Evolutionary conservation across 2,888 invertebrate genomes (phyloP), one percentile per base, ranked within the genome.

Genomic region (Microctonus aethiopoides): DNA sequence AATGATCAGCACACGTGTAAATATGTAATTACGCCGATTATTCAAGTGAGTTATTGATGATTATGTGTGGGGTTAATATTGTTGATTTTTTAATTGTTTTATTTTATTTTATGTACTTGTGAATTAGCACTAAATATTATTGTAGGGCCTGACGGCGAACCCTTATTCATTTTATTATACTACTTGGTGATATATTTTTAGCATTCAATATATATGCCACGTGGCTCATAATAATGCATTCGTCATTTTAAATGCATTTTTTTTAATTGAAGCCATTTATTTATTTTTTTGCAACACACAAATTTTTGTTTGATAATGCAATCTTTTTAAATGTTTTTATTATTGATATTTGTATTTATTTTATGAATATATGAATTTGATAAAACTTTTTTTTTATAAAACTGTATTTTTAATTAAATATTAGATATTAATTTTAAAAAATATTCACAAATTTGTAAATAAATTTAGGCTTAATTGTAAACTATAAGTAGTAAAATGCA

Each of bases 91-190:
- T 29, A 59, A 59, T 10, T 29, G 20, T 20, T 59, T 20, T 59
- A 29, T n/a, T 32, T 29, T 59, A 29, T 59, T 59, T 11, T 59
- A 32, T 29, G 7, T 29, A 5, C 7, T 29, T 3, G 7, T 7
- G 29, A 29, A 7, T 29, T 7, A 29, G 3, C 3, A 7, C 29
- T 29, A 7, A 13, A 41, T n/a, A 7, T 5, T 3, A 57, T 57
- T 32, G 16, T 16, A 76, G 77, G 77, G 77, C 71, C 74, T 73
- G 68, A 76, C 74, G 65, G 64, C 60, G 54, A 68, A 71, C 76
- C 77, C 74, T 76, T 75, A 74, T 74, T 72, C 62, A 63, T 64
- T 70, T 63, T 59, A 70, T 29, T n/a, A n/a, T 32, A 34, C 57
- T 57, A 9, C 4, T 13, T 16, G 26, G 6, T n/a, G 10, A 20